Base-by-base conservation (phyloP, 2,888 invertebrate species). In the Meghimatium bilineatum region DNA sequence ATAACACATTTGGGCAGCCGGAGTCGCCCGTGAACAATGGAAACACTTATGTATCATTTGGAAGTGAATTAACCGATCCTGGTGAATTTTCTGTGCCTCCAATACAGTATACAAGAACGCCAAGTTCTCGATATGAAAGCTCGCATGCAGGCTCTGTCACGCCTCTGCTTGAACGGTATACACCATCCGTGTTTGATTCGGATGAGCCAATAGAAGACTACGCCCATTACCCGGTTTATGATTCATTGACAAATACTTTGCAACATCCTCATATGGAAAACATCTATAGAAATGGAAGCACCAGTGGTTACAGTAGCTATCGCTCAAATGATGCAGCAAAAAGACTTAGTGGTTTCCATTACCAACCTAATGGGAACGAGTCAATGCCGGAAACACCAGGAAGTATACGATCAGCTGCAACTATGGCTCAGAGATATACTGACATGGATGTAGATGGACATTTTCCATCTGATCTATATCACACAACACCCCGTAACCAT, bases 11-110 rank as follows among this genome's bases (percentile, higher is more conserved):
- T 36, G 80, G 83, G 56, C 85, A 85, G 69, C 83, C 85, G 20
- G 75, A 75, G 29, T 85, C 86, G 1, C 86, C 85, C 12, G 83
- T 86, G 44, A 80, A 66, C 72, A 86, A 90, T 49, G 90, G 89
- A 38, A 90, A 90, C 86, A 92, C 91, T 1, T 92, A 92, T 84
- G 89, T 92, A n/a, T 92, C 91, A 76, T 92, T 92, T 84, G 90
- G 90, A 85, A 88, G 90, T 26, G 90, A 91, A 76, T 87, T 89
- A 71, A 89, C 90, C 1, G 91, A 91, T 67, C 90, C 90, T 1
- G 90, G 90, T 38, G 89, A 90, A 23, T 85, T 90, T 78, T 86
- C 88, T 20, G 29, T 44, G 17, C 89, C 88, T 79, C 82, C 86
- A 0, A 72, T 84, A n/a, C 86, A 88, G n/a, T 89, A 90, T 80